Conservation (phyloP, 1,140 invertebrate genomes). For the Lordiphosa stackelbergi region DNA sequence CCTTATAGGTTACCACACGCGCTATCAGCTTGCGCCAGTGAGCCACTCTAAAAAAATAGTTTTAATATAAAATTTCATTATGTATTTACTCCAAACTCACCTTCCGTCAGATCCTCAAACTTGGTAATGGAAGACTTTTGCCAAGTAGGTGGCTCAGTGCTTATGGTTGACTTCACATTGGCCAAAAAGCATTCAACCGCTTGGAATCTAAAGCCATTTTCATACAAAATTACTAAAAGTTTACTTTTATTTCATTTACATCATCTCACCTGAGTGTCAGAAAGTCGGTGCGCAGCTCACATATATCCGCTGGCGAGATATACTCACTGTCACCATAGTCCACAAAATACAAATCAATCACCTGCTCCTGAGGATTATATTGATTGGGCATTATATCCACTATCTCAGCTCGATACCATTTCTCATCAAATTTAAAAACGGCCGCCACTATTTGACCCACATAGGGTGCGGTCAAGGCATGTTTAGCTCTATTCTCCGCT, state of each 20-base stretch:
- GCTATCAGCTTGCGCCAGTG: conserved; percentile 84
- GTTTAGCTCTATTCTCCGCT: conserved; percentile 81
- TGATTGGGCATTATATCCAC: conserved; percentile 80
- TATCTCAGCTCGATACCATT: conserved; percentile 83
- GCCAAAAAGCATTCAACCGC: conserved; percentile 89
- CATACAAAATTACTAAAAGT: not conserved
- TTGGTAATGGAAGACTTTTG: conserved; percentile 81
- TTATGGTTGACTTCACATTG: conserved; percentile 80
- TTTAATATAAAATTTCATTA: not conserved
- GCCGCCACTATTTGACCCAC: conserved; percentile 88
- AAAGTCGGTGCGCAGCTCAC: conserved; percentile 85
- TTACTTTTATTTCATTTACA: not conserved
- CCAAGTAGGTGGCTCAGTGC: conserved; percentile 79
- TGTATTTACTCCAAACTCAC: conserved; percentile 16
- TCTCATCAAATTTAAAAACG: conserved; percentile 84
- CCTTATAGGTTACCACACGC: conserved; percentile 83
- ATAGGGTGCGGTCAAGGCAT: conserved; percentile 80
- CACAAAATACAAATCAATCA: conserved; percentile 85
- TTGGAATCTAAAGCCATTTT: conserved; percentile 78
- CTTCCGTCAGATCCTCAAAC: conserved; percentile 85
- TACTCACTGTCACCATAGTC: conserved; percentile 89
- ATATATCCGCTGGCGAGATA: conserved; percentile 80
- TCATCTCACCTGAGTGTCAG: conserved; percentile 80
- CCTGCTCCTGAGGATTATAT: conserved; percentile 78
- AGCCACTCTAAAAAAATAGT: conserved; percentile 66